Conservation (phyloP, 2,797 vertebrate genomes). For the Spinus olivaceus region DNA sequence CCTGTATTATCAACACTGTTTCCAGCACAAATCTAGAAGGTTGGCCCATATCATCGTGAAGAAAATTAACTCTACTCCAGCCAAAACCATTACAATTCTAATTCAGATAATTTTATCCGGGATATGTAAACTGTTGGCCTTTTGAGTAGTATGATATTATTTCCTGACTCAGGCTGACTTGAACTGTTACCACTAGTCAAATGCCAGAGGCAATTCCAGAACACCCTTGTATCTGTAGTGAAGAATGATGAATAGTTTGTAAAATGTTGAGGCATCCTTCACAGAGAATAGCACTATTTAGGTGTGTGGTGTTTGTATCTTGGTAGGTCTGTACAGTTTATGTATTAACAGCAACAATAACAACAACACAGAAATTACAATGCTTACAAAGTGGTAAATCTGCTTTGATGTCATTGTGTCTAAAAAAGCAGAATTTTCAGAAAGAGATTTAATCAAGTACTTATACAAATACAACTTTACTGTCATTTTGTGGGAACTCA, state of each 20-base stretch:
- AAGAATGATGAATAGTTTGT: not conserved
- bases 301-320: not conserved
- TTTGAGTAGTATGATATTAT: not conserved
- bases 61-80: not conserved
- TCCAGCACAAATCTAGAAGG: not conserved
- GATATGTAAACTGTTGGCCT: not conserved
- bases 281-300: not conserved
- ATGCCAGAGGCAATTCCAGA: not conserved
- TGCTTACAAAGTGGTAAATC: not conserved
- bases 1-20: not conserved
- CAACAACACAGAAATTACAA: not conserved
- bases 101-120: not conserved
- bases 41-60: not conserved
- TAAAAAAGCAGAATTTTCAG: not conserved
- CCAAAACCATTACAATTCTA: not conserved
- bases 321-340: not conserved
- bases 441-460: not conserved
- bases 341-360: not conserved
- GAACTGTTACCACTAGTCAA: not conserved
- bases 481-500: not conserved
- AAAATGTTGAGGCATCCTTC: not conserved
- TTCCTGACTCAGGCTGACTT: not conserved
- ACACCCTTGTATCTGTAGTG: not conserved
- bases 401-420: not conserved
- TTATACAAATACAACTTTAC: not conserved